phyloP scores from a whole-genome alignment of 2,888 invertebrate species.

The Copidosoma aretas region DNA sequence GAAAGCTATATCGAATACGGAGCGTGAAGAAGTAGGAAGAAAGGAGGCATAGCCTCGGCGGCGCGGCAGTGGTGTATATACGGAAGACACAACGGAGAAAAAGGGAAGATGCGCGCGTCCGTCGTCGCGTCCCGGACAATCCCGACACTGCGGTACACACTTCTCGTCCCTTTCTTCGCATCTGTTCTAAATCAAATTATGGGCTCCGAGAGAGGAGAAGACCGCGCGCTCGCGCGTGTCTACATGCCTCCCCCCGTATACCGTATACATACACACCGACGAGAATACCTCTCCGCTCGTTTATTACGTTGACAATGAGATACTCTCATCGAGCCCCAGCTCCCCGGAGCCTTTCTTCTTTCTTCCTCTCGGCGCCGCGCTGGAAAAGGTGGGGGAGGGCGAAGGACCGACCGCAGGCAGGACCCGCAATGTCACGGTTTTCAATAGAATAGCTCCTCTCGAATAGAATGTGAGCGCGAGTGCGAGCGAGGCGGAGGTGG shows the following conservation, averaged over 20 bases:
- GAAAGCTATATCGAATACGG: too few relatives aligned
- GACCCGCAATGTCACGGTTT: slow-evolving; percentile 24
- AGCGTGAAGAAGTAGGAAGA: too few relatives aligned
- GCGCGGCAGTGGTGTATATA: too few relatives aligned
- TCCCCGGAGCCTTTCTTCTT: not conserved
- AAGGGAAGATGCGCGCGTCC: too few relatives aligned
- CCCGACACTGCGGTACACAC: too few relatives aligned
- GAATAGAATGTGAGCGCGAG: too few relatives aligned
- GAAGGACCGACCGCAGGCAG: not conserved
- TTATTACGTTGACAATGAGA: slow-evolving; percentile 36
- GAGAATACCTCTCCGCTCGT: not conserved
- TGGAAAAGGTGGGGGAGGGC: not conserved
- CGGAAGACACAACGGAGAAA: too few relatives aligned
- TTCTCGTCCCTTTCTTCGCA: slow-evolving; percentile 7
- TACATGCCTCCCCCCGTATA: not conserved
- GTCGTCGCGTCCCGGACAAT: too few relatives aligned
- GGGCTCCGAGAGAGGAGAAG: too few relatives aligned
- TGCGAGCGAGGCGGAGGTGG: not conserved
- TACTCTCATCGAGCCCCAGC: slow-evolving; percentile 26
- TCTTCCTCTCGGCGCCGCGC: not conserved
- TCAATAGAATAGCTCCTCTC: too few relatives aligned
- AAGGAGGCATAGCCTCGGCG: too few relatives aligned
- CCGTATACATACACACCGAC: too few relatives aligned
- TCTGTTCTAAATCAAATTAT: slow-evolving; percentile 31
- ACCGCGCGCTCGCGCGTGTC: slow-evolving; percentile 8